These are phyloP conservation scores for Zaprionus davidi DNA, from an alignment of 1,140 invertebrate genomes.

Conservation along the genomic window DNA sequence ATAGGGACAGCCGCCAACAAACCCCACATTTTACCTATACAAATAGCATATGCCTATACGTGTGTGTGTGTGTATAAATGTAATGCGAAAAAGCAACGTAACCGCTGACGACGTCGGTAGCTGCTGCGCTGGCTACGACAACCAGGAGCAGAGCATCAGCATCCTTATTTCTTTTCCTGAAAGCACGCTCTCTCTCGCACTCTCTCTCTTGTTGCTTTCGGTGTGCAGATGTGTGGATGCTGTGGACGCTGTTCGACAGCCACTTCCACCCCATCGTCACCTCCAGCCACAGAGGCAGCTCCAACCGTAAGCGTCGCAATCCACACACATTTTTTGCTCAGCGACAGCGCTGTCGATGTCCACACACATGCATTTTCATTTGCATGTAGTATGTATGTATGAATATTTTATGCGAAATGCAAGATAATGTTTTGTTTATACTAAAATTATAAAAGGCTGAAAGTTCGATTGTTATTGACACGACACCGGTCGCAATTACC, in stretches of 20 bases:
- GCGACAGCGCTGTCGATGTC: constrained; percentile 14
- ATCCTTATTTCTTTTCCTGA: constrained; percentile 75
- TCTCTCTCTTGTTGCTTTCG: constrained; percentile 48
- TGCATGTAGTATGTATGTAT: constrained; percentile 25
- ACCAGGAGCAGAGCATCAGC: constrained; percentile 47
- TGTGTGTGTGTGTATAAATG: constrained; percentile 24
- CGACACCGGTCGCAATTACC: constrained; percentile 25
- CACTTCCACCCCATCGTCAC: constrained; percentile 24
- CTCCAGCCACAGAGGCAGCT: constrained; percentile 24
- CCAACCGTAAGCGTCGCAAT: constrained; percentile 28
- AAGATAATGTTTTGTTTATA: constrained; percentile 33
- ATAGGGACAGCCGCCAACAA: constrained; percentile 65
- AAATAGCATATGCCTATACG: constrained; percentile 2
- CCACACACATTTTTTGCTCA: constrained; percentile 56
- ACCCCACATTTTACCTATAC: constrained; percentile 39
- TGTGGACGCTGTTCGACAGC: constrained; percentile 70
- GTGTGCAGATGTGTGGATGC: constrained; percentile 40
- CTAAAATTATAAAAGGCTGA: constrained; percentile 22
- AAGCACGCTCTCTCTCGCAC: constrained; percentile 43
- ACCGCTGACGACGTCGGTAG: constrained; percentile 67
- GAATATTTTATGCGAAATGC: constrained; percentile 32
- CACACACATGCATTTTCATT: constrained; percentile 27
- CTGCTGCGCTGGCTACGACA: constrained; percentile 26
- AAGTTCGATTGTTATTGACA: constrained; percentile 29
- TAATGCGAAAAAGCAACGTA: constrained; percentile 63